These are phyloP conservation scores for Iselma pallidipennis DNA, from an alignment of 2,888 invertebrate species.

Conservation along the genomic window DNA sequence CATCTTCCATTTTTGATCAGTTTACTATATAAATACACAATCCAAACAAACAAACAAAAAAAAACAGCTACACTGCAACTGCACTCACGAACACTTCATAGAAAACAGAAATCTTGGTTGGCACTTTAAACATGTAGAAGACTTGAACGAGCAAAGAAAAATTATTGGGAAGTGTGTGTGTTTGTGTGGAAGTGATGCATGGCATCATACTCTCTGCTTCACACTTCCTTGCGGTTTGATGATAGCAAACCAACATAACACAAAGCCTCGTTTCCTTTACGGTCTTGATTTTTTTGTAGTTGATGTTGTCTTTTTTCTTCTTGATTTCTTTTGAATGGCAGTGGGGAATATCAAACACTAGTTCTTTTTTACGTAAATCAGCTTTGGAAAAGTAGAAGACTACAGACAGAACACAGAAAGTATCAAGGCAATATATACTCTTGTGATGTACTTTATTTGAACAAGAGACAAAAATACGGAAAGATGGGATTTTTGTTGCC, in stretches of 20 bases:
- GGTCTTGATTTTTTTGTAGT: not conserved
- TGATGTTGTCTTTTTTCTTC: not conserved
- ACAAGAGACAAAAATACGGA: too few relatives aligned
- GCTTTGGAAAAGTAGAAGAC: too few relatives aligned
- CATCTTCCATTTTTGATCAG: constrained; percentile 1
- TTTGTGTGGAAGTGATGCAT: too few relatives aligned
- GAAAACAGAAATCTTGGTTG: not conserved
- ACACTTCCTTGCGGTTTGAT: constrained; percentile 39
- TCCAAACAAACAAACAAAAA: not conserved
- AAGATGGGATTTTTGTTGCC: too few relatives aligned
- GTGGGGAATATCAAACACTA: not conserved
- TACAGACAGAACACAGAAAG: too few relatives aligned
- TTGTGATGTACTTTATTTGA: too few relatives aligned
- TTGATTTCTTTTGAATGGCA: not conserved
- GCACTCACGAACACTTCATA: not conserved
- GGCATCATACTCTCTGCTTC: constrained; percentile 44
- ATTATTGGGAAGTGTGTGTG: too few relatives aligned
- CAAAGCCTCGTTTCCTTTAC: not conserved
- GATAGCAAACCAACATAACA: constrained; percentile 3
- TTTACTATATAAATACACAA: not conserved
- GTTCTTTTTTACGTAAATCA: not conserved
- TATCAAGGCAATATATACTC: too few relatives aligned
- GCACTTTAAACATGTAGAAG: not conserved
- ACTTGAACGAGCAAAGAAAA: not conserved
- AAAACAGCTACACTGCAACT: constrained; percentile 15